These are phyloP conservation scores for Enteromius thamalakanensis DNA, from an alignment of 2,797 vertebrate genomes.

Conservation along the genomic window DNA sequence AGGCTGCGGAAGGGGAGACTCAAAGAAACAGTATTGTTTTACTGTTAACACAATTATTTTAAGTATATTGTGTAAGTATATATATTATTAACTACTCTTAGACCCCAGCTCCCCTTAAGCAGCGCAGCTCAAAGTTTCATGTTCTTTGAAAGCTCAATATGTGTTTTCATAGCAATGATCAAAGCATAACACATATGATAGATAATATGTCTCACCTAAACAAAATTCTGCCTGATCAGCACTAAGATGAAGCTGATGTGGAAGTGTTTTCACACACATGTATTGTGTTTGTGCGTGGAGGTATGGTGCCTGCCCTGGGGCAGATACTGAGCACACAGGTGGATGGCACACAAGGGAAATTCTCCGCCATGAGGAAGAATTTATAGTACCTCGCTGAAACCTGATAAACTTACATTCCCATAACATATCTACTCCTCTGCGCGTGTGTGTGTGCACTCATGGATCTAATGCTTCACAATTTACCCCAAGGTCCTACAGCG, in stretches of 20 bases:
- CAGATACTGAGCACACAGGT: slow-evolving; percentile 80
- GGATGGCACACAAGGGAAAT: slow-evolving; percentile 79
- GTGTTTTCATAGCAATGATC: background rate
- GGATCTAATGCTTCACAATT: slow-evolving; percentile 40
- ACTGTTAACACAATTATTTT: too few relatives aligned
- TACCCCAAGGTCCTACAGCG: slow-evolving; percentile 32
- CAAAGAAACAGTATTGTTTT: too few relatives aligned
- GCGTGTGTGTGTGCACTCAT: slow-evolving; percentile 61
- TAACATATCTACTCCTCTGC: slow-evolving; percentile 48
- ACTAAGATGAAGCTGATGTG: slow-evolving; percentile 71
- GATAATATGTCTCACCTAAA: slow-evolving; percentile 41
- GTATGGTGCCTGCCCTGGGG: slow-evolving; percentile 75
- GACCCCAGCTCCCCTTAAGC: background rate
- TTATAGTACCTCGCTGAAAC: slow-evolving; percentile 65
- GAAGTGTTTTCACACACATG: slow-evolving; percentile 25
- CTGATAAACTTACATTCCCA: slow-evolving; percentile 52
- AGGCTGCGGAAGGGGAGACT: too few relatives aligned
- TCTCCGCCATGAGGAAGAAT: slow-evolving; percentile 79
- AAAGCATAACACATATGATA: background rate
- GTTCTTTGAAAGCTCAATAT: background rate
- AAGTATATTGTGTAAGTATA: too few relatives aligned
- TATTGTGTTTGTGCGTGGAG: slow-evolving; percentile 46
- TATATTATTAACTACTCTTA: too few relatives aligned
- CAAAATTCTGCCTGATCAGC: slow-evolving; percentile 75
- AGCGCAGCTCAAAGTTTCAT: background rate